Base-by-base conservation (phyloP, 2,113 vertebrate species). In the Sialia sialis region DNA sequence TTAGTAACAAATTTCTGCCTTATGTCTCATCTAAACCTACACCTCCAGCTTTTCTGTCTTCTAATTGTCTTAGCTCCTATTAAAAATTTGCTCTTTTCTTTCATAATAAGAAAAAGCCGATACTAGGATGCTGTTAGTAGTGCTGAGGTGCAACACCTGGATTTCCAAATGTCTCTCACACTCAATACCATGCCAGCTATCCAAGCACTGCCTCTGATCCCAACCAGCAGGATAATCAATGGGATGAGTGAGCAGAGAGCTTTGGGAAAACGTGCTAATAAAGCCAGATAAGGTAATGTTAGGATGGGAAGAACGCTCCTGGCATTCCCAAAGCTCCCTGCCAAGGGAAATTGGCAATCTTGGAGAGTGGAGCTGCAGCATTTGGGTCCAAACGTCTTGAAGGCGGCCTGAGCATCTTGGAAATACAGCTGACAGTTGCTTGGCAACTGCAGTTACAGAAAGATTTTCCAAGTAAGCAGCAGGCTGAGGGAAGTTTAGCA, bases 401-500 rank as follows among this genome's bases (percentile, higher is more conserved):
- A 79, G 90, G 60, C 11, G 0, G 89, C 27, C 78, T 68, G 41
- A 94, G 60, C 36, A 78, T 79, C 89, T 89, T 36, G 78, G 93
- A 95, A 62, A 54, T 72, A 43, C 64, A 95, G 93, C 80, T 84
- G 85, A 76, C 68, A 89, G 94, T 90, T 96, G 91, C 93, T 95
- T 96, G 95, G 96, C 96, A 97, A 95, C 94, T 58, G 63, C 11
- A 0, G 73, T 27, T 89, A 82, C 95, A 77, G 84, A 94, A 90
- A 66, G 89, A 66, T 68, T 87, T 96, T 94, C 93, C 62, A 56
- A 90, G 94, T 43, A 95, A 88, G 92, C n/a, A 85, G 59, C 5
- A 58, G 87, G 92, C 69, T 91, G 64, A 77, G 82, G 77, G 62
- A 93, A 97, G 74, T 80, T 92, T 27, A 84, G 84, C 41, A 95